These are phyloP conservation scores for Xanthorhoe spadicearia DNA, from an alignment of 2,888 invertebrate genomes.

Conservation along the genomic window DNA sequence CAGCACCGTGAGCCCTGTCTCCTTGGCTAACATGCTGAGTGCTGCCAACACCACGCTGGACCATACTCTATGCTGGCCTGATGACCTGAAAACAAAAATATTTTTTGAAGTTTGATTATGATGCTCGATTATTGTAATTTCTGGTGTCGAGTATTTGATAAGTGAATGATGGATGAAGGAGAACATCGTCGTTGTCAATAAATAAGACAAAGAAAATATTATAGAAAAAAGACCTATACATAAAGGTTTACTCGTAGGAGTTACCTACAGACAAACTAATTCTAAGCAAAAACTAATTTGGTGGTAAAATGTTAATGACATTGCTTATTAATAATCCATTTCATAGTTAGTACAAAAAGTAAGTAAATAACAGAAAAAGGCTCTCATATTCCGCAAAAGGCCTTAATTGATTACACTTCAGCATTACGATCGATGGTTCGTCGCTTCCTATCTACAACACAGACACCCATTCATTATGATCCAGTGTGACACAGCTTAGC, in stretches of 20 bases:
- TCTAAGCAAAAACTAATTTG: too few species aligned
- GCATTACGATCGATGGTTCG: conserved; percentile 30
- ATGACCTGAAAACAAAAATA: conserved; percentile 56
- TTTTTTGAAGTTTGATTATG: too few species aligned
- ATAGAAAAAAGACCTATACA: too few species aligned
- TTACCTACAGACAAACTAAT: too few species aligned
- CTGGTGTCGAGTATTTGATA: not conserved
- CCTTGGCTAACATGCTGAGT: conserved; percentile 93
- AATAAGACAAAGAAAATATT: too few species aligned
- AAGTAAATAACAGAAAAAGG: conserved; percentile 35
- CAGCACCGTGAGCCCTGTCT: conserved; percentile 92
- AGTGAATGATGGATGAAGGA: too few species aligned
- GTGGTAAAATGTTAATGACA: conserved; percentile 4
- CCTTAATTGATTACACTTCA: conserved; percentile 34
- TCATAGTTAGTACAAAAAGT: conserved; percentile 9
- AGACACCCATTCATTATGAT: conserved; percentile 12
- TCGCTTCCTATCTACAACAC: conserved; percentile 12
- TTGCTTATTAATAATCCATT: conserved; percentile 19
- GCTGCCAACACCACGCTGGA: conserved; percentile 89
- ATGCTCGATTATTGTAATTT: not conserved
- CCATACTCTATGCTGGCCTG: conserved; percentile 74
- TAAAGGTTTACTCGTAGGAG: too few species aligned
- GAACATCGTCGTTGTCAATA: too few species aligned
- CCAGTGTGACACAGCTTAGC: conserved; percentile 3
- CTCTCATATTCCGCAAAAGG: conserved; percentile 34